Base-by-base conservation (phyloP, 1,140 invertebrate species). In the Saccostrea glomerata region DNA sequence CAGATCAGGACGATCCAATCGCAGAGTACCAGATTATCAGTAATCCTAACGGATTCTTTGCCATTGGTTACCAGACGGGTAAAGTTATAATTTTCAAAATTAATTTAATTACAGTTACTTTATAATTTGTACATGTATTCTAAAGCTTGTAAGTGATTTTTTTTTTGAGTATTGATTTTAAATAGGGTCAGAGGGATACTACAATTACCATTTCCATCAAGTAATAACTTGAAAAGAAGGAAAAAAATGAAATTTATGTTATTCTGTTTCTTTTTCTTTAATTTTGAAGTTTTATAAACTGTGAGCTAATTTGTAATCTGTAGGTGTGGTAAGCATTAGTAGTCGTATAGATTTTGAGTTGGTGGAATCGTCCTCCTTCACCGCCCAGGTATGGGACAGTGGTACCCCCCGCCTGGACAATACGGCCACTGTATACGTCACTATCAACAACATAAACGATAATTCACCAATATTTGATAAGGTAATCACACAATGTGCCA, bases 271-370 rank as follows among this genome's bases (percentile, higher is more conserved):
- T 47, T 2, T 47, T 47, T 47, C 47, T 47, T 47, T 47, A 47
- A 47, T 47, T 47, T 47, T 47, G 5, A 47, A 47, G 47, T 1
- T 47, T 47, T 47, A 47, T 47, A 47, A 47, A 47, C 47, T 47
- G 47, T 47, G 47, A 47, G 47, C 2, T 47, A 5, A 47, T 63
- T n/a, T 83, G 85, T 77, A 36, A 30, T 92, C 95, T 25, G 94
- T 96, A 92, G 98, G 98, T 15, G 97, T 97, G 70, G 97, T 99
- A 5, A 97, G 96, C 30, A 97, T 98, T 0, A 96, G 96, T 55
- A 96, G 97, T 91, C 95, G 97, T 1, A 97, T 98, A 58, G 98
- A 99, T 94, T 99, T 97, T 93, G 98, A 99, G 94, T 95, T 96
- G 90, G 96, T 97, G 0, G 97, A 97, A 91, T 95, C 96, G 85